Evolutionary conservation across 2,113 vertebrate species (phyloP).

Genomic region (Electrona antarctica): DNA sequence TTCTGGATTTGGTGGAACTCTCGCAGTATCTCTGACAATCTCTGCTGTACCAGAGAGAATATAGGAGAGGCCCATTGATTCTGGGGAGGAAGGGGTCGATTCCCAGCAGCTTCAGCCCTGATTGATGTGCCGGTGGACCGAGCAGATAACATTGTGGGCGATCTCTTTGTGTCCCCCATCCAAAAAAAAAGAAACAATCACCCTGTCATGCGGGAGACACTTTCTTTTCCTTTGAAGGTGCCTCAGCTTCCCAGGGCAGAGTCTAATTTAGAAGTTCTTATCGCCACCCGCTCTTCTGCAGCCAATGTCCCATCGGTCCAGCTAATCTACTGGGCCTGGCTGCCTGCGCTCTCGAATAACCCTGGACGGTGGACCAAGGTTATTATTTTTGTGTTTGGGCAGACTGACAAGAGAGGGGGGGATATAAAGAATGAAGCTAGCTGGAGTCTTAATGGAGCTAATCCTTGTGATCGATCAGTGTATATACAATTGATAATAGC

Average conservation of each 20-base stretch:
- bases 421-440: neutral
- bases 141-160: constrained; percentile 79
- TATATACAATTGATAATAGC: constrained; percentile 6
- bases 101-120: constrained; percentile 61
- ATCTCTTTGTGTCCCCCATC: constrained; percentile 72
- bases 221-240: constrained; percentile 52
- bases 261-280: constrained; percentile 76
- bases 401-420: constrained; percentile 28
- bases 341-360: constrained; percentile 47
- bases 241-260: constrained; percentile 41
- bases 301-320: constrained; percentile 61
- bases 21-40: constrained; percentile 73
- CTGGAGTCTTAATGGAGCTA: constrained; percentile 24
- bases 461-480: constrained; percentile 8
- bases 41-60: constrained; percentile 69
- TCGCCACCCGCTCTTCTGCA: constrained; percentile 53
- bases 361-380: constrained; percentile 41
- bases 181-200: constrained; percentile 65
- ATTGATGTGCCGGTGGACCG: constrained; percentile 78
- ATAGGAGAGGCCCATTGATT: constrained; percentile 76
- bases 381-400: constrained; percentile 52
- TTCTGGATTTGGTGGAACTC: constrained; percentile 44
- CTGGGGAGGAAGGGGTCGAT: constrained; percentile 70
- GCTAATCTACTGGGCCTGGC: constrained; percentile 60
- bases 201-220: constrained; percentile 43